Evolutionary conservation across 1,140 invertebrate genomes (phyloP).

Genomic region (Argopecten irradians): DNA sequence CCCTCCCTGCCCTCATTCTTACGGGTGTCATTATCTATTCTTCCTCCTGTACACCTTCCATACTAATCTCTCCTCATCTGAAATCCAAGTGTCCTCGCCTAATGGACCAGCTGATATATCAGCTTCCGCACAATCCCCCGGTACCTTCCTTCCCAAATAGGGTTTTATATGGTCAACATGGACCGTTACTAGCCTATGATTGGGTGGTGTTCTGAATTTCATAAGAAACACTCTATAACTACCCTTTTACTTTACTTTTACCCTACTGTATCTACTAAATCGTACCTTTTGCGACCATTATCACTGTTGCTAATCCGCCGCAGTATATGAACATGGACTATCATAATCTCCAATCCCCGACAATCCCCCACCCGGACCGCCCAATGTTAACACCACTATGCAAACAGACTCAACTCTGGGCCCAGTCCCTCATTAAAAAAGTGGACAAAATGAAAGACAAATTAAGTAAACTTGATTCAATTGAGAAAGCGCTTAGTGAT

Average conservation of each 20-base stretch:
- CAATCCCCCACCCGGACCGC: background rate
- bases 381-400: background rate
- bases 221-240: background rate
- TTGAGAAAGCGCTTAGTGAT: background rate
- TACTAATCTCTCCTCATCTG: background rate
- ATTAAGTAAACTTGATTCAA: background rate
- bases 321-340: background rate
- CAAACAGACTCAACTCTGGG: background rate
- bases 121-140: background rate
- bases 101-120: background rate
- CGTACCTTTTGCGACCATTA: too few relatives aligned
- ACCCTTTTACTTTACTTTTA: conserved; percentile 12
- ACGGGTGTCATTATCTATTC: background rate
- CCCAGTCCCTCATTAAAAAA: background rate
- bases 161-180: conserved; percentile 34
- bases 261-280: too few relatives aligned
- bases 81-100: background rate
- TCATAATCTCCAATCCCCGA: background rate
- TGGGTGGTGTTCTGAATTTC: conserved; percentile 14
- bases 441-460: background rate
- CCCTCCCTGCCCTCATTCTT: background rate
- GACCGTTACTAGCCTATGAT: background rate
- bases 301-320: background rate
- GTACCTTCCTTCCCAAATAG: background rate
- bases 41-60: background rate